Percentiles rank a stretch among this genome's conserved stretches.
phyloP scores from a whole-genome alignment of 2,797 vertebrate species.

The Malacoctenus gilli region DNA sequence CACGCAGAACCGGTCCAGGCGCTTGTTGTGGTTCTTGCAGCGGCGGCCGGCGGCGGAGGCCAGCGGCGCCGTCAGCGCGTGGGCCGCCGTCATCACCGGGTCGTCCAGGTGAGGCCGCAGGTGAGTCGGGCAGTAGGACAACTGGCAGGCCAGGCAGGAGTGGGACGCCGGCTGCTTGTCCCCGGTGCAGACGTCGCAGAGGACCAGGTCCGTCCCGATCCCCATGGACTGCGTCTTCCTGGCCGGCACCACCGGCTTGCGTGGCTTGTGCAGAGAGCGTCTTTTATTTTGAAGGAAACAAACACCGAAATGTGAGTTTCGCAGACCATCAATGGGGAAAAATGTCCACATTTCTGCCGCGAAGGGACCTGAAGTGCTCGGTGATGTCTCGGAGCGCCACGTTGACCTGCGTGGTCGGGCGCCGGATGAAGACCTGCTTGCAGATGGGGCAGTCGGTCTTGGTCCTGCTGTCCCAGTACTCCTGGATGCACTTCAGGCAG shows the following conservation, averaged over 20 bases:
- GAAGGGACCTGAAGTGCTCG: conserved; percentile 20
- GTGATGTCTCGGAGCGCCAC: conserved; percentile 22
- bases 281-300: conserved; percentile 13
- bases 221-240: rapidly evolving
- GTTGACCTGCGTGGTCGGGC: conserved; percentile 48
- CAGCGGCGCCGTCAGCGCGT: conserved; percentile 60
- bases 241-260: no score
- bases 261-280: background rate
- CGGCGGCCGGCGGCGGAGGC: conserved; percentile 44
- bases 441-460: conserved; percentile 59
- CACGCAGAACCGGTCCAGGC: conserved; percentile 68
- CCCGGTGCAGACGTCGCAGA: conserved; percentile 58
- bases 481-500: conserved; percentile 64
- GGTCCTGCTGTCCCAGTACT: conserved; percentile 48
- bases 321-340: no score
- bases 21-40: conserved; percentile 60
- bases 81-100: conserved; percentile 41
- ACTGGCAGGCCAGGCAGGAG: conserved; percentile 66
- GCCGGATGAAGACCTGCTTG: conserved; percentile 51
- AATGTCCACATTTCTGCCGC: no score
- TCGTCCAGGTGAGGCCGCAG: conserved; percentile 44
- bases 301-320: no score
- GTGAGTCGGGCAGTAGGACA: conserved; percentile 65
- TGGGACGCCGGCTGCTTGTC: conserved; percentile 28
- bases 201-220: background rate